Base-by-base conservation (phyloP, 2,888 invertebrate species). In the Cosmopolites sordidus region DNA sequence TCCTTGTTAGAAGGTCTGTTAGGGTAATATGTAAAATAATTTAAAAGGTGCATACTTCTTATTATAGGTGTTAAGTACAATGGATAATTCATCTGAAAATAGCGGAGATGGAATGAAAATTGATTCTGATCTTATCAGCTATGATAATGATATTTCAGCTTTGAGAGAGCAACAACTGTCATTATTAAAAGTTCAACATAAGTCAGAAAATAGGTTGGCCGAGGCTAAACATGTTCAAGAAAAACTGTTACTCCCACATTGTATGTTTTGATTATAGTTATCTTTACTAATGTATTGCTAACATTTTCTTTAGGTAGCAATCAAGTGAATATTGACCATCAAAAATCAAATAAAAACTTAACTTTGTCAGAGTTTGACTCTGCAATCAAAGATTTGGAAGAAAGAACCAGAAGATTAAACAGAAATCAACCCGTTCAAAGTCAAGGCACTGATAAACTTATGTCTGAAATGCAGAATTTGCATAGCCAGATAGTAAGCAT, bases 131-230 rank as follows among this genome's bases (percentile, higher is more conserved):
- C 44, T 56, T 17, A 51, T 52, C n/a, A 45, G 52, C 40, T 53
- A 43, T 16, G 57, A 54, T 17, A 57, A 57, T 54, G 57, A 57
- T 22, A 12, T 57, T 27, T 43, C 48, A 42, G 58, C 65, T 27
- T 56, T 73, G 16, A 64, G 67, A 49, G 73, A 73, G 45, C 71
- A 72, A 48, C 66, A 67, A 40, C 44, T 63, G 57, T 59, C 68
- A 1, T 56, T 73, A 18, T 57, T 73, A 41, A 66, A 64, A 29
- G 59, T 73, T 11, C 71, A 73, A 54, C 66, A 72, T 49, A 73
- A 70, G 58, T 72, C 73, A 16, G 73, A 75, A 56, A 73, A 69
- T 58, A 71, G 72, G 59, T 55, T 73, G 38, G 62, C 66, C 27
- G 70, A 72, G 50, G 73, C 73, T 2, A 62, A 70, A 42, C 66